Evolutionary conservation across 2,113 vertebrate genomes (phyloP).

Genomic region (Leucosticte australis): DNA sequence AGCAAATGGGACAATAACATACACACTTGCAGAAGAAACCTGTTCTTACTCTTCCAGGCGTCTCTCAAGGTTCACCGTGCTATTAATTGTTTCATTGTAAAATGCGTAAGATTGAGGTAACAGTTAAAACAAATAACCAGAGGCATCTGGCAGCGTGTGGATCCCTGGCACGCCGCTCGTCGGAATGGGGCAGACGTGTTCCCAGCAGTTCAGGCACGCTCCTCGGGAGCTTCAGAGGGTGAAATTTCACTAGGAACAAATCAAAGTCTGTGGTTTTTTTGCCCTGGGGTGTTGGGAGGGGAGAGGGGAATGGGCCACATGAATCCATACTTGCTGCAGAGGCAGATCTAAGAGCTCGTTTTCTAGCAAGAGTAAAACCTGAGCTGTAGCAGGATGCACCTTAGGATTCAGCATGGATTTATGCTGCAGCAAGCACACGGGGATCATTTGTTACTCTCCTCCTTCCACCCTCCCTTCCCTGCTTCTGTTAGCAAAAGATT

Average conservation of each 20-base stretch:
- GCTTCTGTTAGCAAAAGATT: not conserved
- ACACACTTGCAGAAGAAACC: not conserved
- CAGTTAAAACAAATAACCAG: conserved; percentile 58
- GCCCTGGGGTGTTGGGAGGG: conserved; percentile 6
- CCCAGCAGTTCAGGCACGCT: conserved; percentile 41
- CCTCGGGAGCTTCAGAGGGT: not conserved
- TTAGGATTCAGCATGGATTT: not conserved
- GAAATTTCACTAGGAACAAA: conserved; percentile 8
- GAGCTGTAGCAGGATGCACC: not conserved
- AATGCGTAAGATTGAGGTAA: conserved; percentile 32
- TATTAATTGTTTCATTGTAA: conserved; percentile 45
- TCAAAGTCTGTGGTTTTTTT: conserved; percentile 15
- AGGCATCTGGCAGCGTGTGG: conserved; percentile 27
- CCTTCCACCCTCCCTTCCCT: not conserved
- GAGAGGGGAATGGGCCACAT: not conserved
- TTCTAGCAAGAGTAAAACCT: not conserved
- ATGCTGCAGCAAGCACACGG: not conserved
- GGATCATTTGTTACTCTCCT: not conserved
- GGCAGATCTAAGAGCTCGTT: not conserved
- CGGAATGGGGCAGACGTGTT: conserved; percentile 30
- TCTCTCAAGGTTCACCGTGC: not conserved
- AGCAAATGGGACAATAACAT: not conserved
- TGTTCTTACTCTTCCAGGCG: not conserved
- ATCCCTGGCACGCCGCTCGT: not conserved
- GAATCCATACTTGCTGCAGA: not conserved